Evolutionary conservation across 2,888 invertebrate species (phyloP), one percentile per base, ranked within the genome.

Genomic region (Danaus chrysippus): DNA sequence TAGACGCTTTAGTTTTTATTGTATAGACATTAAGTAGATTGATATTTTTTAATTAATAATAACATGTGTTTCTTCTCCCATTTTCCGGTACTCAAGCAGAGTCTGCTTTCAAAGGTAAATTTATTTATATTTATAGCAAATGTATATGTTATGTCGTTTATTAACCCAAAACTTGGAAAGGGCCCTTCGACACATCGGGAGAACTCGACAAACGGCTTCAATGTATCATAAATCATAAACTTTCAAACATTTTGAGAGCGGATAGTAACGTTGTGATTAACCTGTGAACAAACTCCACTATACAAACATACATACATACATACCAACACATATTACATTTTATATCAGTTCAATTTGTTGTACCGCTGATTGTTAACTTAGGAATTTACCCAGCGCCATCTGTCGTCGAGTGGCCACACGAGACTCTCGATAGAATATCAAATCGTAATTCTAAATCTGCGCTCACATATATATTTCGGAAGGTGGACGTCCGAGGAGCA

Each of bases 211-310:
- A 76, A 72, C 73, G 72, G 74, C 74, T 61, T 75, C 78, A 84
- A 84, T 82, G 79, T 79, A 81, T 82, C 86, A 86, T 88, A 88
- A 89, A 88, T 89, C 87, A 88, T 78, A 87, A 87, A 87, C 75
- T 88, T 87, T 78, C 73, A 69, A 76, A 75, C 81, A 77, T 77
- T 78, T 76, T 78, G 71, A 66, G 70, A 71, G 77, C 80, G 82
- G 84, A 84, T 87, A 86, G 87, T 88, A 86, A 81, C 83, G 77
- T 82, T 83, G 85, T 87, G 85, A 88, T 86, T 79, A 83, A 76
- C 74, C 80, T 75, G 81, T 82, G 82, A 73, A 75, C 73, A 76
- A 44, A 78, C 70, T 67, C 71, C 76, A 73, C 75, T 72, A 23
- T 5, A 34, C 23, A 34, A 34, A 34, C 23, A 34, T 6, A 34